Base-by-base conservation (phyloP, 1,140 invertebrate genomes). In the Metopolophium dirhodum region DNA sequence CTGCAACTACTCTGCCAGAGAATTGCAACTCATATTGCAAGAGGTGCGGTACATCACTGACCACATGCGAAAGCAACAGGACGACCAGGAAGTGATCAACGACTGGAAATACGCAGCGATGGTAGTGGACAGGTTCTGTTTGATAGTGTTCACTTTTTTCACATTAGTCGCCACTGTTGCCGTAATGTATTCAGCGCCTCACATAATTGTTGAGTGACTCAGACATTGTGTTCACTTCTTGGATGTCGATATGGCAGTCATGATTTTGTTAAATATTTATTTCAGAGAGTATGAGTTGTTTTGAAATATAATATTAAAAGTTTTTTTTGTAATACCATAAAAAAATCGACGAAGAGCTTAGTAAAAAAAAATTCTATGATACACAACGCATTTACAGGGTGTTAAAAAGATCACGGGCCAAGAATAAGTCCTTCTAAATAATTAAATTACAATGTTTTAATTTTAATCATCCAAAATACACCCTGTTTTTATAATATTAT, bases 71-170 rank as follows among this genome's bases (percentile, higher is more conserved):
- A 98, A 98, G 95, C 97, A 97, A 90, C 98, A 99, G 94, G 97
- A 98, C 94, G 97, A 98, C 94, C 97, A 97, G n/a, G 98, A 99
- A 95, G 96, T 98, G 87, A 98, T 98, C 94, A 98, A 97, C 95
- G 99, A 99, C 95, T 99, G 99, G 99, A 99, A 99, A 95, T 99
- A 99, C 95, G 99, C 99, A 92, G 99, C 99, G 94, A 98, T 99
- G 98, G 99, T 99, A 94, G 98, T 99, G 94, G 99, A 99, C 96
- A 97, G 99, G 96, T 97, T 99, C 95, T 99, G 99, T 96, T 97
- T 99, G 95, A 98, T 99, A 95, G 97, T 99, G 95, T 99, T 99
- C 96, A 98, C 98, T 93, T 95, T 98, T 94, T 99, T 99, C 96
- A 99, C 99, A 94, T 96, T 99, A 95, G 97, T 99, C 95, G 99